A percentile compares a stretch with the other conserved stretches of the same genome.
Conservation (phyloP, 2,888 invertebrate species). For the Agrotis puta region DNA sequence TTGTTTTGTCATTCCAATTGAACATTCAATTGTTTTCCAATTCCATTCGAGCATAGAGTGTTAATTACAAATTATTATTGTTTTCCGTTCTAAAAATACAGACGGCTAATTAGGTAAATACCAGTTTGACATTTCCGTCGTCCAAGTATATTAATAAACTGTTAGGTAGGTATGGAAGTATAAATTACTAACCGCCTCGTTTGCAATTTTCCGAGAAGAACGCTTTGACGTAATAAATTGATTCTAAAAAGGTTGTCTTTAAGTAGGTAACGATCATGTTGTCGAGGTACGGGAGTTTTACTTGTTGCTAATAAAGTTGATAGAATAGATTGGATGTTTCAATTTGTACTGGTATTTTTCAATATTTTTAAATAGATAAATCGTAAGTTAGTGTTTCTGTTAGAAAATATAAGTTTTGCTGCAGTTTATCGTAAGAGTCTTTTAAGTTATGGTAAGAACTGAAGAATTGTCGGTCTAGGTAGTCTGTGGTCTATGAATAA, state of each 20-base stretch:
- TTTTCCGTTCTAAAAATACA: conserved; percentile 22
- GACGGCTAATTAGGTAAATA: conserved; percentile 3
- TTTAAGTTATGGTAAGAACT: too few relatives aligned
- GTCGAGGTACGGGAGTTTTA: background rate
- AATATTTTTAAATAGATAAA: too few relatives aligned
- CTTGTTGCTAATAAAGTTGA: background rate
- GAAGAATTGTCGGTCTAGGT: too few relatives aligned
- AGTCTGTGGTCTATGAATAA: too few relatives aligned
- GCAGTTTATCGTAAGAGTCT: too few relatives aligned
- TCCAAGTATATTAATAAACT: background rate
- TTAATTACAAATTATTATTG: conserved; percentile 29
- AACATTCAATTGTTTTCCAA: conserved; percentile 37
- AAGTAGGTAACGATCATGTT: conserved; percentile 13
- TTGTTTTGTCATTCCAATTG: conserved; percentile 17
- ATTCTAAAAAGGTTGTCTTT: conserved; percentile 11
- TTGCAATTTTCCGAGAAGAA: conserved; percentile 19
- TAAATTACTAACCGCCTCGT: conserved; percentile 12
- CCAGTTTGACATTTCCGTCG: background rate
- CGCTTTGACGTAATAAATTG: conserved; percentile 26
- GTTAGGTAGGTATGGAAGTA: background rate
- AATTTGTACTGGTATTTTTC: too few relatives aligned
- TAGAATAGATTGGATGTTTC: background rate
- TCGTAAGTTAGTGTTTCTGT: too few relatives aligned
- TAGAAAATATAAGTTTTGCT: too few relatives aligned
- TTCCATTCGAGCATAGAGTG: conserved; percentile 13